Evolutionary conservation across 2,113 vertebrate species (phyloP).

Genomic region (Pterophyllum scalare): DNA sequence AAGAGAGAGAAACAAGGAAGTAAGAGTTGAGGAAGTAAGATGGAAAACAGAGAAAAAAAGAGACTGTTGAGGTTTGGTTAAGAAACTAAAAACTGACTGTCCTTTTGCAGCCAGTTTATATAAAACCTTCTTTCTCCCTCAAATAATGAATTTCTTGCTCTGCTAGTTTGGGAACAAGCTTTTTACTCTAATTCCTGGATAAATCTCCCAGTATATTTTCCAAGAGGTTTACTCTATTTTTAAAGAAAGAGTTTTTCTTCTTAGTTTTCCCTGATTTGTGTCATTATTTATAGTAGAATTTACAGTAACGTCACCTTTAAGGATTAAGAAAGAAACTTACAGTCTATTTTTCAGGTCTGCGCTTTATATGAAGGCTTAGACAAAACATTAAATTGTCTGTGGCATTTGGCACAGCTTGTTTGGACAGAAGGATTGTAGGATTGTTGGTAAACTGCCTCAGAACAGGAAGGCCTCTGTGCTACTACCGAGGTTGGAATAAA

Average conservation of each 20-base stretch:
- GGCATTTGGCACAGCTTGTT: slow-evolving; percentile 12
- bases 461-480: background rate
- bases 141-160: slow-evolving; percentile 40
- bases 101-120: slow-evolving; percentile 5
- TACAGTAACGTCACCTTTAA: background rate
- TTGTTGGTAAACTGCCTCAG: slow-evolving; percentile 27
- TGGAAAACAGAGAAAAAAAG: background rate
- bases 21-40: background rate
- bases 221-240: background rate
- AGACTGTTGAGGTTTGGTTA: background rate
- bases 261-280: background rate
- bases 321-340: slow-evolving; percentile 10
- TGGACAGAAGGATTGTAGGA: slow-evolving; percentile 25
- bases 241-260: background rate
- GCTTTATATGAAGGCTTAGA: background rate
- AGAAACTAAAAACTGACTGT: background rate
- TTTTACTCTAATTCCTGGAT: slow-evolving; percentile 33
- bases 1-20: background rate
- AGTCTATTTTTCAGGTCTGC: background rate
- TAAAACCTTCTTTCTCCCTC: background rate
- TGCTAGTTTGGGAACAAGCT: slow-evolving; percentile 11
- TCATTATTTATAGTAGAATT: slow-evolving; percentile 22
- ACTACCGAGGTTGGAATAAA: background rate
- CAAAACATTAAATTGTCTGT: background rate
- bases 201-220: slow-evolving; percentile 9